Evolutionary conservation across 2,888 invertebrate species (phyloP).

Genomic region (Metalampra italica): DNA sequence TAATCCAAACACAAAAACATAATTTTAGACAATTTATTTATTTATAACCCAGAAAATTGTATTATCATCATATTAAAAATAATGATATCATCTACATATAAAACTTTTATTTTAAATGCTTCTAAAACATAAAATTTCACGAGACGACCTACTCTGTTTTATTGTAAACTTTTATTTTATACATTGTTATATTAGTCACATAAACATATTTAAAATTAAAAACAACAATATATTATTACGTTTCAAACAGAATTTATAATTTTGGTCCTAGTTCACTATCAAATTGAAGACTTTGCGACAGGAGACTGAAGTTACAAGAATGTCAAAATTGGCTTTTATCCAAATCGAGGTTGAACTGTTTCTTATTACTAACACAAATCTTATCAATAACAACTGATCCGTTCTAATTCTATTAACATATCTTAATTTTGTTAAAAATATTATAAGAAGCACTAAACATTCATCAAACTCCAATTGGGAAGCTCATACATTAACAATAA

Average conservation of each 20-base stretch:
- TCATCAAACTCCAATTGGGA: conserved; percentile 25
- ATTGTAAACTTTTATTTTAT: conserved; percentile 44
- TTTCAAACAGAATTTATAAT: conserved; percentile 55
- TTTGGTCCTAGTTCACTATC: conserved; percentile 65
- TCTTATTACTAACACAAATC: conserved; percentile 18
- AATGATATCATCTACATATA: conserved; percentile 67
- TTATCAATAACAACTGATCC: neutral
- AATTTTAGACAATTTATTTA: conserved; percentile 67
- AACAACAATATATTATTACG: conserved; percentile 58
- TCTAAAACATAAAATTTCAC: conserved; percentile 71
- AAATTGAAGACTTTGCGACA: conserved; percentile 19
- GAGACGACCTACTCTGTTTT: conserved; percentile 53
- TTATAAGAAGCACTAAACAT: conserved; percentile 35
- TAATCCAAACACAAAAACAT: conserved; percentile 16
- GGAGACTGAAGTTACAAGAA: neutral
- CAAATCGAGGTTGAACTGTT: conserved; percentile 27
- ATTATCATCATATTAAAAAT: conserved; percentile 72
- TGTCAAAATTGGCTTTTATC: conserved; percentile 24
- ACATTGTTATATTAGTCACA: conserved; percentile 56
- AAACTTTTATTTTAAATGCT: conserved; percentile 70
- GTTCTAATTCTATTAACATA: neutral
- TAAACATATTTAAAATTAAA: conserved; percentile 69
- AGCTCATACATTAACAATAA: conserved; percentile 17
- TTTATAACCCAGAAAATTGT: conserved; percentile 73
- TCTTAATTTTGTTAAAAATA: conserved; percentile 4